These are phyloP conservation scores for Odobenus rosmarus DNA, from an alignment of 2,113 vertebrate genomes.

Conservation along the genomic window DNA sequence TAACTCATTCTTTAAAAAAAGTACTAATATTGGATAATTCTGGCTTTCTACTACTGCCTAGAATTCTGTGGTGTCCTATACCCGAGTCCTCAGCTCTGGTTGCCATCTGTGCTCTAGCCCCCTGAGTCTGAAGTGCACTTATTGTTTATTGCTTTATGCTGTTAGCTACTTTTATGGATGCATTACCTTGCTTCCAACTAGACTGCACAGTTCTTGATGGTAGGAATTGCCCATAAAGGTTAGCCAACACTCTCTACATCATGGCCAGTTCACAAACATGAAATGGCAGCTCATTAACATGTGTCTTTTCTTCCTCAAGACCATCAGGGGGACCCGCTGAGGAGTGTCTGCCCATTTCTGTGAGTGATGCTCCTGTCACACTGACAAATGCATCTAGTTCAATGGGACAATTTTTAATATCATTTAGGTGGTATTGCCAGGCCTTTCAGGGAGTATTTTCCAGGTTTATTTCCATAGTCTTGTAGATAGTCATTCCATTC, in stretches of 20 bases:
- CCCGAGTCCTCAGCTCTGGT: background rate
- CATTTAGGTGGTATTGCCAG: background rate
- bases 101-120: background rate
- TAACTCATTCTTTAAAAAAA: background rate
- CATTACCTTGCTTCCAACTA: background rate
- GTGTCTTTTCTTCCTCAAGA: background rate
- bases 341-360: background rate
- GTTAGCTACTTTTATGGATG: background rate
- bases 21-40: background rate
- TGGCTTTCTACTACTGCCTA: background rate
- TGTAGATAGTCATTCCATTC: background rate
- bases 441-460: background rate
- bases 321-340: background rate
- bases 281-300: background rate
- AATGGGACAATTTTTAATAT: background rate
- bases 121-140: background rate
- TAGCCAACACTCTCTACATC: background rate
- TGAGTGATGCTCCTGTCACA: background rate
- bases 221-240: background rate
- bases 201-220: background rate
- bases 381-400: background rate
- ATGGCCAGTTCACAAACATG: background rate
- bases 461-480: background rate
- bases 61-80: background rate
- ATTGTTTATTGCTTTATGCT: background rate